These are phyloP conservation scores for Columbina picui DNA, from an alignment of 2,113 vertebrate species.

Conservation along the genomic window DNA sequence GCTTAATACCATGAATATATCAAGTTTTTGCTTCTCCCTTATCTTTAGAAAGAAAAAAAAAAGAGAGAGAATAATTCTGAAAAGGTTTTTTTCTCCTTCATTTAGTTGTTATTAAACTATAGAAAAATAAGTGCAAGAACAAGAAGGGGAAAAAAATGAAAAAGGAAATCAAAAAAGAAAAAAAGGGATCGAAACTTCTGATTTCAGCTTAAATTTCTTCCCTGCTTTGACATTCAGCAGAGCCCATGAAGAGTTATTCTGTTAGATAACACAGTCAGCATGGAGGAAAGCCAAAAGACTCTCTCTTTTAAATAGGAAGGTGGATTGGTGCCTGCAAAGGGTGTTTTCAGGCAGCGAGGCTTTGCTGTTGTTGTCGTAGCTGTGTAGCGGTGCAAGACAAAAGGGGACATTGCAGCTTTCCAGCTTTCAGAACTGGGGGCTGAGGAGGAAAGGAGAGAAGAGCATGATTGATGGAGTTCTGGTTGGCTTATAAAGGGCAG, in stretches of 20 bases:
- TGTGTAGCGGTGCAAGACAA: conserved; percentile 75
- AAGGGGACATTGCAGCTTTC: conserved; percentile 78
- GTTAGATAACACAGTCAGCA: background rate
- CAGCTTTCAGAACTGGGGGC: conserved; percentile 75
- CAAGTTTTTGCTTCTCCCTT: background rate
- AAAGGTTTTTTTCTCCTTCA: background rate
- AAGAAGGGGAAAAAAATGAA: background rate
- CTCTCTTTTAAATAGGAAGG: background rate
- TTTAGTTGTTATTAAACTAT: background rate
- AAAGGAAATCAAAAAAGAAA: background rate
- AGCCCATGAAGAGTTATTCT: background rate
- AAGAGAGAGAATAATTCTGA: background rate
- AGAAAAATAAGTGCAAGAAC: background rate
- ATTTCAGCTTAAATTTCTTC: background rate
- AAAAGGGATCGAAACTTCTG: background rate
- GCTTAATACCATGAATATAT: background rate
- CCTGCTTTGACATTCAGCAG: background rate
- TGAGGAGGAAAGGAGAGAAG: conserved; percentile 82
- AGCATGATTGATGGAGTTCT: conserved; percentile 97
- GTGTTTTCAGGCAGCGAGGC: background rate
- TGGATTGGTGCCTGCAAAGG: conserved; percentile 18
- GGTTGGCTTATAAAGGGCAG: conserved; percentile 98
- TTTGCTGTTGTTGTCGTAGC: conserved; percentile 56
- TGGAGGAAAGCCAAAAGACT: background rate
- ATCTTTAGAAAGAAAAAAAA: background rate